These are phyloP conservation scores for Lacerta agilis DNA, from an alignment of 2,797 vertebrate genomes.

Conservation along the genomic window DNA sequence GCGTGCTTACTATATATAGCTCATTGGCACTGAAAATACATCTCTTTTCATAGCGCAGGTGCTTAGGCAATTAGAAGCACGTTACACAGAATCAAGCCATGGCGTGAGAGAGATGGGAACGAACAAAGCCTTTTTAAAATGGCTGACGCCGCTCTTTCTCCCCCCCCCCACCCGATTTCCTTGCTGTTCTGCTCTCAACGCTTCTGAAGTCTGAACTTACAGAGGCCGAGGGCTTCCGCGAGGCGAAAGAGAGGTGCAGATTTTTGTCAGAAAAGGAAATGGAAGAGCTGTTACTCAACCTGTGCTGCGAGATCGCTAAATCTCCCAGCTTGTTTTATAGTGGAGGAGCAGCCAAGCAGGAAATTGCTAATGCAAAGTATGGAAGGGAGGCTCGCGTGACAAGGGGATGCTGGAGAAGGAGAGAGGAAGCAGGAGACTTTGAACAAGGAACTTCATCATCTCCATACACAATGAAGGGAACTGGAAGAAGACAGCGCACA, in stretches of 20 bases:
- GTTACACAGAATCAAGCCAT: background rate
- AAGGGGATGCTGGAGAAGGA: conserved; percentile 42
- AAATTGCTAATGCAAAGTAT: conserved; percentile 76
- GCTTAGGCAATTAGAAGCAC: conserved; percentile 27
- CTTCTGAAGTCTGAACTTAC: conserved; percentile 37
- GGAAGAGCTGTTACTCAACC: conserved; percentile 67
- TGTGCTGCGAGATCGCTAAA: conserved; percentile 64
- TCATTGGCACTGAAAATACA: conserved; percentile 17
- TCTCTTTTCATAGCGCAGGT: conserved; percentile 24
- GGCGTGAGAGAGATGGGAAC: conserved; percentile 8
- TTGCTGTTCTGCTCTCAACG: conserved; percentile 44
- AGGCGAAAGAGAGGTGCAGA: conserved; percentile 59
- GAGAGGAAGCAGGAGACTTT: conserved; percentile 35
- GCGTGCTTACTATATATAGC: conserved; percentile 17
- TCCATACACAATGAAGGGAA: conserved; percentile 3
- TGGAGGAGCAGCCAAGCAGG: conserved; percentile 73
- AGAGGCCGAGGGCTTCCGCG: conserved; percentile 33
- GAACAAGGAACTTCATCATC: conserved; percentile 46
- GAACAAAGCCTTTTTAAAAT: conserved; percentile 25
- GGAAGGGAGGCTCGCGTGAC: conserved; percentile 63
- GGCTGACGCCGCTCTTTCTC: background rate
- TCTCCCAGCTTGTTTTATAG: conserved; percentile 73
- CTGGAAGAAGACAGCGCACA: conserved; percentile 33
- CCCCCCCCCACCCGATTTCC: conserved; percentile 11
- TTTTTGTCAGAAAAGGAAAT: conserved; percentile 68